These are phyloP conservation scores for Ceyx margarethae DNA, from an alignment of 2,113 vertebrate species.

Conservation along the genomic window DNA sequence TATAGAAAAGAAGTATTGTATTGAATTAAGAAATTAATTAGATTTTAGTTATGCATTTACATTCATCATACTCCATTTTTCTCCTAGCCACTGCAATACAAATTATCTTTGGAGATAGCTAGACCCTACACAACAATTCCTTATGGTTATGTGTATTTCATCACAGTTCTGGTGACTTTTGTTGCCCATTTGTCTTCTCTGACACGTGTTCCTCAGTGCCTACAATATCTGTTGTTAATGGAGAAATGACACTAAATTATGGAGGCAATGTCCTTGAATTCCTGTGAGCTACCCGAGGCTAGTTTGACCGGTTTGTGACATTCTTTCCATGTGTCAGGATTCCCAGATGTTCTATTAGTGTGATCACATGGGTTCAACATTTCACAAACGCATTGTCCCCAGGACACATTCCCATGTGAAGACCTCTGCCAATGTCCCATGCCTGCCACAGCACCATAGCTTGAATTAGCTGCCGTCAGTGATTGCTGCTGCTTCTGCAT, in stretches of 20 bases:
- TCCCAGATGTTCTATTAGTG: not conserved
- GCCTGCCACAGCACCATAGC: fast-evolving
- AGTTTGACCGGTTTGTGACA: not conserved
- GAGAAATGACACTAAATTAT: not conserved
- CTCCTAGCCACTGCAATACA: not conserved
- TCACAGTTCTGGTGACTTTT: not conserved
- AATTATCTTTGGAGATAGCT: not conserved
- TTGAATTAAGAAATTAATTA: constrained; percentile 60
- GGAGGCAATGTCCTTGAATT: not conserved
- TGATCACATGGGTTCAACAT: fast-evolving
- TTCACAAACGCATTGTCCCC: not conserved
- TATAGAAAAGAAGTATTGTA: constrained; percentile 21
- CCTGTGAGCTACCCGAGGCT: not conserved
- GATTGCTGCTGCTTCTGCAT: not conserved
- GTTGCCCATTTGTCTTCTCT: not conserved
- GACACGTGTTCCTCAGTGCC: not conserved
- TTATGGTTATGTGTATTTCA: not conserved
- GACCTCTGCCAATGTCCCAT: not conserved
- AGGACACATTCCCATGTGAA: not conserved
- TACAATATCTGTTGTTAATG: not conserved
- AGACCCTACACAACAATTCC: not conserved
- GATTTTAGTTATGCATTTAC: constrained; percentile 31
- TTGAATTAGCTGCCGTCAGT: fast-evolving
- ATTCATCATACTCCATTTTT: constrained; percentile 22
- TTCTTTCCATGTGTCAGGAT: not conserved